Evolutionary conservation across 2,888 invertebrate genomes (phyloP).

Genomic region (Teleiodes luculella): DNA sequence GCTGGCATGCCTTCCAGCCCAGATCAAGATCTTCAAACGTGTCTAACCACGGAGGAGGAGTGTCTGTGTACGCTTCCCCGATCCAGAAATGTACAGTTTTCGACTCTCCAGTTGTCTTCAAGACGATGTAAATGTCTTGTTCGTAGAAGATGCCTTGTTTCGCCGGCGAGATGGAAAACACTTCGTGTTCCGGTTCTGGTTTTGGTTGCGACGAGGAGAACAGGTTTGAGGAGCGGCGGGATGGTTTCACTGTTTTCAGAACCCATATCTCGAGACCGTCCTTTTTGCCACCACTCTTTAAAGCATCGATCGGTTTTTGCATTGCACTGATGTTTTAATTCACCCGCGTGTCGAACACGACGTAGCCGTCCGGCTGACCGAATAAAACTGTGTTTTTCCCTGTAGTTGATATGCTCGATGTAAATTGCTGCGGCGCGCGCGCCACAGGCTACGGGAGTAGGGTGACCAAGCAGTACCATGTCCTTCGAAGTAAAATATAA

Average conservation of each 20-base stretch:
- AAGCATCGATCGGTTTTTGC: neutral
- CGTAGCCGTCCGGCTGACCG: neutral
- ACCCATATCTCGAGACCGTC: constrained; percentile 6
- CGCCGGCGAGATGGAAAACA: neutral
- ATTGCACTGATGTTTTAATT: neutral
- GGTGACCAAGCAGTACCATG: neutral
- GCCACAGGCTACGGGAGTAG: neutral
- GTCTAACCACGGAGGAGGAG: constrained; percentile 3
- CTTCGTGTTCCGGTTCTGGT: constrained; percentile 4
- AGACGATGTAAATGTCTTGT: neutral
- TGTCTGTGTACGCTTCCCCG: neutral
- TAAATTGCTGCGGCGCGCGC: neutral
- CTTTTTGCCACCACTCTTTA: constrained; percentile 6
- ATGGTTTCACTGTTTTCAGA: neutral
- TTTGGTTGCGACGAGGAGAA: neutral
- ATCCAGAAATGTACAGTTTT: constrained; percentile 8
- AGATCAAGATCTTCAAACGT: constrained; percentile 3
- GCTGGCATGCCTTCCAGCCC: neutral
- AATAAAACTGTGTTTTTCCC: neutral
- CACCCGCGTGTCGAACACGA: neutral
- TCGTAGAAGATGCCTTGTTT: constrained; percentile 6
- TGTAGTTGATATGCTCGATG: neutral
- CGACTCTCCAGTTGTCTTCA: neutral
- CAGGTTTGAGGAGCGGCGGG: neutral
- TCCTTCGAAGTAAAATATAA: too few species aligned